These are phyloP conservation scores for Aricia artaxerxes DNA, from an alignment of 2,888 invertebrate genomes.

Conservation along the genomic window DNA sequence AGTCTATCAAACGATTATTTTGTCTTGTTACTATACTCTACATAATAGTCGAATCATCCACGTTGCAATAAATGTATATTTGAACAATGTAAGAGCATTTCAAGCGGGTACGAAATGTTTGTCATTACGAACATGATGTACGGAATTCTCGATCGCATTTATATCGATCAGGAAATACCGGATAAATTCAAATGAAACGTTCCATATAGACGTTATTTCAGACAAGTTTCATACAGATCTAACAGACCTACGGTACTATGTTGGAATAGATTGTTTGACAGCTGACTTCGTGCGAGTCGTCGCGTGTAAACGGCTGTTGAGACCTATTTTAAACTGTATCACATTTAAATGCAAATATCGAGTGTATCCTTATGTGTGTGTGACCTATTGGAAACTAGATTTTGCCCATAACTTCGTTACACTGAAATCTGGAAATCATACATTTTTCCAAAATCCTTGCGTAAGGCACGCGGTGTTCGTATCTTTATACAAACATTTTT, in stretches of 20 bases:
- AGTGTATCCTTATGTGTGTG: conserved; percentile 21
- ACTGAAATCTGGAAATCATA: neutral
- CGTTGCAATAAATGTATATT: neutral
- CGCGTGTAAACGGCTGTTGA: conserved; percentile 40
- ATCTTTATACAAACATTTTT: too few species aligned
- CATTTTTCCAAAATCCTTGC: too few species aligned
- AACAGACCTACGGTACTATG: conserved; percentile 22
- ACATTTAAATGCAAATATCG: conserved; percentile 40
- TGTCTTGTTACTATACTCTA: neutral
- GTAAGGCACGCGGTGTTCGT: too few species aligned
- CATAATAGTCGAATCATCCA: conserved; percentile 6
- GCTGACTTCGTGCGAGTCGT: conserved; percentile 36
- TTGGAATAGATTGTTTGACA: conserved; percentile 32
- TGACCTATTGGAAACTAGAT: conserved; percentile 2
- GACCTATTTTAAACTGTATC: conserved; percentile 38
- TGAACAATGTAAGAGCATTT: conserved; percentile 22
- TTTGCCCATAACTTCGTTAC: neutral
- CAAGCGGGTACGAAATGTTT: conserved; percentile 10
- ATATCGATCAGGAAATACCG: conserved; percentile 31
- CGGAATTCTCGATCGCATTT: conserved; percentile 21
- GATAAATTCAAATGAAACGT: conserved; percentile 13
- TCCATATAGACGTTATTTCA: conserved; percentile 23
- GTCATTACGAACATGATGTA: conserved; percentile 21
- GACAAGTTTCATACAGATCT: conserved; percentile 25
- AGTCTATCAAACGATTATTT: neutral